These are phyloP conservation scores for Strix occidentalis DNA, from an alignment of 2,797 vertebrate genomes.

Conservation along the genomic window DNA sequence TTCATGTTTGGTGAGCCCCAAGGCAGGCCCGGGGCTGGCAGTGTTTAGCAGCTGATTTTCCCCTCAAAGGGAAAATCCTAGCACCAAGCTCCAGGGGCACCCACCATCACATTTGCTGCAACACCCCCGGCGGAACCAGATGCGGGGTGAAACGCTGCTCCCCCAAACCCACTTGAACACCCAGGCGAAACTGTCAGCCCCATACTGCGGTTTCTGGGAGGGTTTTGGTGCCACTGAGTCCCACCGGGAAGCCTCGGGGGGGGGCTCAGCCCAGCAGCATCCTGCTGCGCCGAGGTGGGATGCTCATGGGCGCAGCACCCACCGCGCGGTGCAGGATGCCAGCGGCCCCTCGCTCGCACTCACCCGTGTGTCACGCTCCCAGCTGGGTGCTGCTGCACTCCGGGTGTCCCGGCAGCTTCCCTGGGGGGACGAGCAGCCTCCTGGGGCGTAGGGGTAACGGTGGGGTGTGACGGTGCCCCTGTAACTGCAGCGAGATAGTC, in stretches of 20 bases:
- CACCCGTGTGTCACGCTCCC: accelerated
- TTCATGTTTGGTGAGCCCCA: accelerated
- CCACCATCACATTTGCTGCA: accelerated
- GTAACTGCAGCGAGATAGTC: not conserved
- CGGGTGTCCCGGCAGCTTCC: accelerated
- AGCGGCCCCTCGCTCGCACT: accelerated
- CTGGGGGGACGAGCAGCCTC: not conserved
- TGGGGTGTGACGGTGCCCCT: not conserved
- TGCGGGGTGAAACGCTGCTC: accelerated
- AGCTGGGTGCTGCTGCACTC: accelerated
- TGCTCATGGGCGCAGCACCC: not conserved
- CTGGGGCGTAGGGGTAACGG: not conserved
- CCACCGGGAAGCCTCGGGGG: accelerated
- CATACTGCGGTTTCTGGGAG: accelerated
- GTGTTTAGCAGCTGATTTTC: accelerated
- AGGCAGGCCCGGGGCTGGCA: not conserved
- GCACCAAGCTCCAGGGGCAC: not conserved
- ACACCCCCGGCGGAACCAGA: accelerated
- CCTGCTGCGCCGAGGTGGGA: not conserved
- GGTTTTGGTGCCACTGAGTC: not conserved
- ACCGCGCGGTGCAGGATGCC: accelerated
- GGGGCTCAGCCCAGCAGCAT: not conserved
- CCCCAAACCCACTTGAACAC: not conserved
- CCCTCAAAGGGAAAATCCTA: not conserved
- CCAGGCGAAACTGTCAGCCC: accelerated